A percentile compares a stretch with the other conserved stretches of the same genome.
These are phyloP conservation scores for Siniperca knerii DNA, from an alignment of 2,113 vertebrate genomes.

Conservation along the genomic window DNA sequence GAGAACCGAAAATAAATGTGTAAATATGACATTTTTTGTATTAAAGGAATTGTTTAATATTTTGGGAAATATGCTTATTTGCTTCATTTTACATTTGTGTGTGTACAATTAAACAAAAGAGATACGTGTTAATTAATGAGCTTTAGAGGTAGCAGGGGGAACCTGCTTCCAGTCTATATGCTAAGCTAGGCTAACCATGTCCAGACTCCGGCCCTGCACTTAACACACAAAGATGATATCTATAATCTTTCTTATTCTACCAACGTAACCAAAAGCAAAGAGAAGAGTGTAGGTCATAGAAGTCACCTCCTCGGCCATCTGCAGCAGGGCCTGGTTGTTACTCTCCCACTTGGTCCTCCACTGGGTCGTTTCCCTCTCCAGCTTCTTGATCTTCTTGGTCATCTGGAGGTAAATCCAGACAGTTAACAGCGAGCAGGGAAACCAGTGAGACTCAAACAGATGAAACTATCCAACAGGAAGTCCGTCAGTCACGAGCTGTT, in stretches of 20 bases:
- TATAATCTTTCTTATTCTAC: neutral
- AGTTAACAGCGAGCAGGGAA: neutral
- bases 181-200: too few relatives aligned
- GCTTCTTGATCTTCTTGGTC: constrained; percentile 99
- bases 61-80: too few relatives aligned
- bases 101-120: too few relatives aligned
- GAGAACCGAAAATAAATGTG: too few relatives aligned
- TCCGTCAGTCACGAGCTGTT: neutral
- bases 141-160: too few relatives aligned
- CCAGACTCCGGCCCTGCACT: too few relatives aligned
- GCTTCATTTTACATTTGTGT: too few relatives aligned
- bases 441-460: neutral
- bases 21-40: too few relatives aligned
- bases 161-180: too few relatives aligned
- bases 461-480: neutral
- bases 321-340: constrained; percentile 97
- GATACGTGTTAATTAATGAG: too few relatives aligned
- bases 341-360: constrained; percentile 99
- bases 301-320: constrained; percentile 99
- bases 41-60: too few relatives aligned
- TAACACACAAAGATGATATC: too few relatives aligned
- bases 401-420: constrained; percentile 84
- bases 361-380: constrained; percentile 97
- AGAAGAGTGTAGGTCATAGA: neutral
- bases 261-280: neutral